A percentile compares a stretch with the other conserved stretches of the same genome.
Conservation (phyloP, 2,888 invertebrate genomes). For the Parelbella ahira region DNA sequence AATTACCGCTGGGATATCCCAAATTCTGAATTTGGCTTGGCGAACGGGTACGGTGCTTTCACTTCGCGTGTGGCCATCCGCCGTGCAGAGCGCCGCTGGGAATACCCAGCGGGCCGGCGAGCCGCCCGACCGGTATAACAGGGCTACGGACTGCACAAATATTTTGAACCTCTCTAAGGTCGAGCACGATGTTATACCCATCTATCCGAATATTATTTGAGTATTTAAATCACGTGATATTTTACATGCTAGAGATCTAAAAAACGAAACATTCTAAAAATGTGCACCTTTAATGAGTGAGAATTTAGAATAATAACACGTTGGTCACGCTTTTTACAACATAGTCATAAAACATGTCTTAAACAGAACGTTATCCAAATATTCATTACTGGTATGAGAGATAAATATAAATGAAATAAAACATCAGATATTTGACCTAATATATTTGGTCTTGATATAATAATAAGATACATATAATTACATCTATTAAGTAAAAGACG, state of each 20-base stretch:
- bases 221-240: not conserved
- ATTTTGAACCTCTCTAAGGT: not conserved
- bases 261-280: too few relatives aligned
- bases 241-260: not conserved
- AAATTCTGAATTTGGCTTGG: slow-evolving; percentile 30
- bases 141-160: slow-evolving; percentile 1
- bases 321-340: too few relatives aligned
- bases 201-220: not conserved
- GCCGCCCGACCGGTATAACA: slow-evolving; percentile 27
- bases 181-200: not conserved
- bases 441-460: too few relatives aligned
- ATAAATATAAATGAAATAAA: too few relatives aligned
- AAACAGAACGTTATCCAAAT: too few relatives aligned
- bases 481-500: too few relatives aligned
- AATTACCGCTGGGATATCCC: slow-evolving; percentile 47
- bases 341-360: too few relatives aligned
- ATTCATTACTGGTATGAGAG: too few relatives aligned
- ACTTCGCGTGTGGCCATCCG: slow-evolving; percentile 43
- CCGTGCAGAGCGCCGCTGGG: slow-evolving; percentile 49
- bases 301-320: too few relatives aligned
- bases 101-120: slow-evolving; percentile 49
- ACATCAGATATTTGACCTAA: too few relatives aligned
- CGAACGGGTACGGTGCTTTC: slow-evolving; percentile 47
- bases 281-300: too few relatives aligned
- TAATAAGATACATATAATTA: too few relatives aligned